phyloP scores from a whole-genome alignment of 2,888 invertebrate genomes.

The Lordiphosa fenestrarum region DNA sequence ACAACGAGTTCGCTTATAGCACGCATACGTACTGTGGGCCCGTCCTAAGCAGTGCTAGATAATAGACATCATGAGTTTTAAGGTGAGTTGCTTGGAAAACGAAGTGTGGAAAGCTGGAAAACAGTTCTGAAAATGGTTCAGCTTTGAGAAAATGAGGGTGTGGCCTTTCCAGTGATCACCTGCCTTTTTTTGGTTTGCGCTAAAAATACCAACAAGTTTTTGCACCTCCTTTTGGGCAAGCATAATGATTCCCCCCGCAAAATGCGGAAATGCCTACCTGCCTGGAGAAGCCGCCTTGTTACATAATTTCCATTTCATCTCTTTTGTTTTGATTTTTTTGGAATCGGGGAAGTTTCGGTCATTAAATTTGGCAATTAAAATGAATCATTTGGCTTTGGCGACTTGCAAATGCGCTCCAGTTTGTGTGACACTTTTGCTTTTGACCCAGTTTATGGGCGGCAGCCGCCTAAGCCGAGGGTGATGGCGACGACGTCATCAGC shows the following conservation, averaged over 20 bases:
- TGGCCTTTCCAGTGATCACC: constrained; percentile 18
- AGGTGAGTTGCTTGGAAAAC: constrained; percentile 39
- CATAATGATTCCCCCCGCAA: constrained; percentile 48
- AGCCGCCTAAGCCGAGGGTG: constrained; percentile 15
- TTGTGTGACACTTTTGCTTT: constrained; percentile 31
- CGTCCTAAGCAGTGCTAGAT: neutral
- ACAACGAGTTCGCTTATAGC: constrained; percentile 39
- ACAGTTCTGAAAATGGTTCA: constrained; percentile 1
- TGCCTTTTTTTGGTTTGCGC: constrained; percentile 10
- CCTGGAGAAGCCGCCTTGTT: constrained; percentile 29
- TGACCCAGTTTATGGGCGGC: constrained; percentile 58
- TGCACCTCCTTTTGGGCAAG: constrained; percentile 45
- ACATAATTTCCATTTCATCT: constrained; percentile 54
- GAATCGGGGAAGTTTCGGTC: constrained; percentile 64
- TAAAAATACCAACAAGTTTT: constrained; percentile 48
- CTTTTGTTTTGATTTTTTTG: constrained; percentile 16
- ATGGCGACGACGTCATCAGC: constrained; percentile 38
- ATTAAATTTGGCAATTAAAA: constrained; percentile 56
- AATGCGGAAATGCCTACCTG: constrained; percentile 59
- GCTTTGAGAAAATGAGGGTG: constrained; percentile 23
- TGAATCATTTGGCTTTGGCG: constrained; percentile 55
- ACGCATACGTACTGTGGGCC: constrained; percentile 60
- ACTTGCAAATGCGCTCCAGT: constrained; percentile 70
- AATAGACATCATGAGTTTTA: constrained; percentile 32
- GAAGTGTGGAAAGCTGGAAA: too few species aligned